Evolutionary conservation across 2,113 vertebrate species (phyloP).

Genomic region (Entosphenus tridentatus): DNA sequence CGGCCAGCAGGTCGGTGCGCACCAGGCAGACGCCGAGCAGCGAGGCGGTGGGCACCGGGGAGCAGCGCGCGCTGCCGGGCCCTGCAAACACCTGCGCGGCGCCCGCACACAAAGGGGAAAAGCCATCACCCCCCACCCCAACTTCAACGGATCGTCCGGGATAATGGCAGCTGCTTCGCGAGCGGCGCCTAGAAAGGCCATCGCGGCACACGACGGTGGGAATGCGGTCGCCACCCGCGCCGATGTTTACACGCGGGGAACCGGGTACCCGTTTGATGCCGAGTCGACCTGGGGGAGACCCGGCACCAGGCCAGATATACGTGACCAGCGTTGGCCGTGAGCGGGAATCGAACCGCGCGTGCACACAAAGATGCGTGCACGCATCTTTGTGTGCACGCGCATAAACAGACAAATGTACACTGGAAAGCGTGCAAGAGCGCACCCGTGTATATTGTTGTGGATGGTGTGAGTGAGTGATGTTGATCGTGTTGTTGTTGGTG

Average conservation of each 20-base stretch:
- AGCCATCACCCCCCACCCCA: neutral
- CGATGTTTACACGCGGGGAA: too few species aligned
- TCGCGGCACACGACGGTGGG: neutral
- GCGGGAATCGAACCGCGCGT: too few species aligned
- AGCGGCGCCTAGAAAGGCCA: neutral
- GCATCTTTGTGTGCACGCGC: too few species aligned
- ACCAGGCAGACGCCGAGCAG: conserved; percentile 42
- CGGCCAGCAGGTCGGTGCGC: conserved; percentile 46
- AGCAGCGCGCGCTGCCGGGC: conserved; percentile 16
- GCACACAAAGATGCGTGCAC: too few species aligned
- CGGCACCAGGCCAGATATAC: too few species aligned
- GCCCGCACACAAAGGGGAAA: neutral
- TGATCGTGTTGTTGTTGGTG: neutral
- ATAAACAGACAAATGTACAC: too few species aligned
- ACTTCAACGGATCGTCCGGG: rapidly evolving
- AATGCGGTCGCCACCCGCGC: neutral
- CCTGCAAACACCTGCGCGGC: conserved; percentile 32
- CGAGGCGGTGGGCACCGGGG: conserved; percentile 25
- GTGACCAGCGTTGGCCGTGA: too few species aligned
- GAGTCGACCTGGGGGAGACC: too few species aligned
- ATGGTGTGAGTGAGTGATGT: too few species aligned
- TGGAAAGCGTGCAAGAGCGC: too few species aligned
- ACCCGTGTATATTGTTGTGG: too few species aligned
- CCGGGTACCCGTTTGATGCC: too few species aligned
- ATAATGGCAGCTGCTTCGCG: neutral